Base-by-base conservation (phyloP, 2,888 invertebrate species). In the Anthophora plumipes region DNA sequence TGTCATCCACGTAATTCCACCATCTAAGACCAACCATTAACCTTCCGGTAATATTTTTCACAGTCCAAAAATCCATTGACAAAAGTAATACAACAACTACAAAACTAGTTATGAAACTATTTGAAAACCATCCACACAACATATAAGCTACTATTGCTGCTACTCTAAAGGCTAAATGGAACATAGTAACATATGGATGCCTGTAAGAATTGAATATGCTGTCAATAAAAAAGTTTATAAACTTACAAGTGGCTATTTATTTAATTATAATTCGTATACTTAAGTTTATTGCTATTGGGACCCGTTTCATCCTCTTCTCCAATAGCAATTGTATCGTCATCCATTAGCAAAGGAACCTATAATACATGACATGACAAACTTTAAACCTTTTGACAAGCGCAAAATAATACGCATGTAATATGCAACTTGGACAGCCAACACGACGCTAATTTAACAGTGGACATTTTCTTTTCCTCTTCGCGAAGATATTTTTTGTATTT, bases 1-100 rank as follows among this genome's bases (percentile, higher is more conserved):
- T 97, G 90, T 98, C 99, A 92, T 99, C 99, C 0, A 99, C 98
- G 92, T 99, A 98, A 94, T 99, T 99, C 99, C 99, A 99, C 99
- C 99, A 99, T 85, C 99, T 95, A 25, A 99, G 94, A 0, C 99
- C 99, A 31, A 99, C 99, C 93, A 99, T 95, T 59, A 99, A 94
- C 67, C 99, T 95, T 46, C 99, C 99, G 80, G 98, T 98, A 61
- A 99, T 97, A 94, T 99, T 99, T 94, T 99, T 99, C 0, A 99
- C 99, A 17, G 98, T 98, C 99, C 99, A 99, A 94, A 99, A 99
- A 93, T 99, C 99, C 94, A 99, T 97, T 0, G 99, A 99, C 9
- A 99, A 95, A 70, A 99, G 95, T 41, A 99, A 94, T 14, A 98
- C 96, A 50, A 99, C 96, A 43, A 97, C 95, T 60, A 99, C 98